These are phyloP conservation scores for Hippocampus abdominalis DNA, from an alignment of 2,113 vertebrate species.

Conservation along the genomic window DNA sequence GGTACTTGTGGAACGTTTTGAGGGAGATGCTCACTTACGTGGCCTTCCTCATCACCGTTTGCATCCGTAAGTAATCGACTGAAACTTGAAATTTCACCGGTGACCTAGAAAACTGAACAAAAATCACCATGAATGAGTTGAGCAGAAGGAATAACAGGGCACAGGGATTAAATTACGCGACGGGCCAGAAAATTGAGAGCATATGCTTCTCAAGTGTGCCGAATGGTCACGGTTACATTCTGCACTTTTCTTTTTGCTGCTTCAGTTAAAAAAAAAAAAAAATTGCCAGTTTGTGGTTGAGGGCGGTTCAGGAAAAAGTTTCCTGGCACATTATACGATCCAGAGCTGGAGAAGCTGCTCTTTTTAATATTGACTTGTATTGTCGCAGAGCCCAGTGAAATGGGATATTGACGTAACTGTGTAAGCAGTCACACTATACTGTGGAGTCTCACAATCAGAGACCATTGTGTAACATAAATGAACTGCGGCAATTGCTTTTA, in stretches of 20 bases:
- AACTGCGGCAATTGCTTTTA: too few relatives aligned
- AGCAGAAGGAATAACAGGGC: not conserved
- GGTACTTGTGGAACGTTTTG: conserved; percentile 85
- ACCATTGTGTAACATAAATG: too few relatives aligned
- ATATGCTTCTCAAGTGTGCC: conserved; percentile 3
- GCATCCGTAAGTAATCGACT: conserved; percentile 81
- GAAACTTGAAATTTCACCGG: not conserved
- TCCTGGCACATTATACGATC: conserved; percentile 48
- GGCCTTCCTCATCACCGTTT: conserved; percentile 85
- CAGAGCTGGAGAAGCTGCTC: conserved; percentile 17
- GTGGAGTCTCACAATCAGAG: too few relatives aligned
- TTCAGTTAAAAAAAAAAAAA: conserved; percentile 15
- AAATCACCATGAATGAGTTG: not conserved
- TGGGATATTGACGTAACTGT: too few relatives aligned
- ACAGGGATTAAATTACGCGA: conserved; percentile 8
- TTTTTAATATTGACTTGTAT: not conserved
- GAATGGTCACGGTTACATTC: conserved; percentile 9
- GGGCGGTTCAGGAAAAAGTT: conserved; percentile 62
- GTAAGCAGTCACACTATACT: too few relatives aligned
- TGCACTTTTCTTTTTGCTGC: conserved; percentile 16
- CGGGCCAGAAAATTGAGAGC: not conserved
- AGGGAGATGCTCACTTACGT: conserved; percentile 88
- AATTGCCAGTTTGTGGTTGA: conserved; percentile 51
- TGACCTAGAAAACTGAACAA: not conserved
- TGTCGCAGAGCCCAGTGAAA: too few relatives aligned